phyloP scores from a whole-genome alignment of 2,888 invertebrate genomes.

The Stenoptilia bipunctidactyla region DNA sequence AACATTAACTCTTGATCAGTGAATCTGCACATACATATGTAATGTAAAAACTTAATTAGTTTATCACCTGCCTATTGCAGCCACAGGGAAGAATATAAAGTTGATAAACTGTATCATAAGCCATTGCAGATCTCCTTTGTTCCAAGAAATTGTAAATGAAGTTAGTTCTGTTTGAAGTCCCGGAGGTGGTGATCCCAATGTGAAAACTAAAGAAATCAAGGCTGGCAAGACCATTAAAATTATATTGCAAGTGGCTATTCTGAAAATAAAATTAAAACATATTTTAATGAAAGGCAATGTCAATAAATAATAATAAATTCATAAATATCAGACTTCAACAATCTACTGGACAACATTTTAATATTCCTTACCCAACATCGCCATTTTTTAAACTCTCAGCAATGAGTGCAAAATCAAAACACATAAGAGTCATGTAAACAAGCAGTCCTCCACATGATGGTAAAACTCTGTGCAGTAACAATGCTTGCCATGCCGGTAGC shows the following conservation, averaged over 20 bases:
- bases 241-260: constrained; percentile 41
- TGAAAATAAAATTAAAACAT: constrained; percentile 23
- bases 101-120: constrained; percentile 55
- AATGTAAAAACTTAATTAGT: too few relatives aligned
- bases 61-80: constrained; percentile 75
- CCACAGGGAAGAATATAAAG: constrained; percentile 70
- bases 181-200: constrained; percentile 70
- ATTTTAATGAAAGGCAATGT: too few relatives aligned
- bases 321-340: too few relatives aligned
- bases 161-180: constrained; percentile 50
- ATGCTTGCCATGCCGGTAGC: constrained; percentile 52
- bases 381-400: constrained; percentile 73
- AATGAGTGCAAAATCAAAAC: constrained; percentile 76
- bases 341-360: neutral
- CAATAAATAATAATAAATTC: constrained; percentile 4
- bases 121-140: constrained; percentile 54
- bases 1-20: too few relatives aligned
- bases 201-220: constrained; percentile 68
- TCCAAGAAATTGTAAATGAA: constrained; percentile 12
- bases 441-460: constrained; percentile 67
- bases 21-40: too few relatives aligned
- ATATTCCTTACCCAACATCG: constrained; percentile 48
- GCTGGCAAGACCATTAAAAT: constrained; percentile 65
- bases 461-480: constrained; percentile 48
- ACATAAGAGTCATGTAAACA: constrained; percentile 76